Conservation (phyloP, 2,113 vertebrate genomes). For the Bubo blakistoni region DNA sequence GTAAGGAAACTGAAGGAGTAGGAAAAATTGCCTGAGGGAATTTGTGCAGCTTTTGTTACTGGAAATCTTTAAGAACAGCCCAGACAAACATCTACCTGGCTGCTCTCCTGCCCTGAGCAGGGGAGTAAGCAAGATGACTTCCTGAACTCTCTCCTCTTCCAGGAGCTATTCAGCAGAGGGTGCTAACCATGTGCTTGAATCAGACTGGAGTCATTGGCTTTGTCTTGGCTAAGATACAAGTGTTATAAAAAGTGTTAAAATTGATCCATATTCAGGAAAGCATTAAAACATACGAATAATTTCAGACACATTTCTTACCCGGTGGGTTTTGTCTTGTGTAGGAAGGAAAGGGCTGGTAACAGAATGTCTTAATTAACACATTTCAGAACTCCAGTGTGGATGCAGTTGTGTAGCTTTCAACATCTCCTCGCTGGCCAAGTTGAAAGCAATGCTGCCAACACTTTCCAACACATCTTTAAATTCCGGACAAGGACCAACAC, state of each 20-base stretch:
- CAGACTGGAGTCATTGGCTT: not conserved
- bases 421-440: not conserved
- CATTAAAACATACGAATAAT: not conserved
- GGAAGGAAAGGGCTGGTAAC: conserved; percentile 44
- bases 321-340: conserved; percentile 14
- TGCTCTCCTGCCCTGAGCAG: not conserved
- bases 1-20: not conserved
- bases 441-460: conserved; percentile 15
- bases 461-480: conserved; percentile 20
- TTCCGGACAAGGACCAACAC: not conserved
- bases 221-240: conserved; percentile 26
- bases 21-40: not conserved
- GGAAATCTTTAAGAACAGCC: not conserved
- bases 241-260: conserved; percentile 7
- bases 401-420: not conserved
- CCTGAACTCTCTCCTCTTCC: conserved; percentile 1
- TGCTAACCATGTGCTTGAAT: not conserved
- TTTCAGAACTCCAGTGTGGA: conserved; percentile 29
- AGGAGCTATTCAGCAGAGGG: not conserved
- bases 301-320: conserved; percentile 22
- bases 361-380: conserved; percentile 52
- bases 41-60: not conserved
- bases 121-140: not conserved
- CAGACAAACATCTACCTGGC: not conserved
- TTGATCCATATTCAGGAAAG: conserved; percentile 27